Evolutionary conservation across 2,888 invertebrate species (phyloP).

Genomic region (Terebella lapidaria): DNA sequence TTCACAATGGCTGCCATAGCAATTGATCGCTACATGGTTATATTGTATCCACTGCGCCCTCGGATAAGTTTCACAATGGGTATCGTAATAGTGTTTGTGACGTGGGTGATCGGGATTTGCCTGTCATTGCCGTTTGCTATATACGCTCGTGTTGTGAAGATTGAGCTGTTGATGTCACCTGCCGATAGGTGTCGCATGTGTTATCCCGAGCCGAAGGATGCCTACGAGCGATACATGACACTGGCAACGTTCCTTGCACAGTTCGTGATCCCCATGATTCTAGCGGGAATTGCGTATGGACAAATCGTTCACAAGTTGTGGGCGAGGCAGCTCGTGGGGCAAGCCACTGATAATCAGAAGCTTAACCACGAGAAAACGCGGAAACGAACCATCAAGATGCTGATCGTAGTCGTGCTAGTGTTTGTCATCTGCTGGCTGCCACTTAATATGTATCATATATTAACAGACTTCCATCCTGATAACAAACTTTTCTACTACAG

Average conservation of each 20-base stretch:
- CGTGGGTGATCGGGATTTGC: conserved; percentile 47
- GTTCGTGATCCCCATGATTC: conserved; percentile 52
- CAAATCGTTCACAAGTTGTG: conserved; percentile 46
- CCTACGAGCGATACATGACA: conserved; percentile 48
- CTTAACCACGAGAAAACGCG: conserved; percentile 48
- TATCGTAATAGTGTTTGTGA: conserved; percentile 39
- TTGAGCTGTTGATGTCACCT: conserved; percentile 22
- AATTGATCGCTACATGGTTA: conserved; percentile 53
- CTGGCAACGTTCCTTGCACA: conserved; percentile 51
- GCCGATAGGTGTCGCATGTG: conserved; percentile 42
- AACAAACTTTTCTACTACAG: conserved; percentile 26
- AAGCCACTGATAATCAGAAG: conserved; percentile 49
- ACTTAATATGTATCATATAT: conserved; percentile 53
- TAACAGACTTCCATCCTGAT: conserved; percentile 48
- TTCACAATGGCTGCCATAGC: conserved; percentile 55
- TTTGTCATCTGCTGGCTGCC: conserved; percentile 57
- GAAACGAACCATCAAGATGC: conserved; percentile 55
- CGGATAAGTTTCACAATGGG: conserved; percentile 49
- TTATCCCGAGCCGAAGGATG: conserved; percentile 42
- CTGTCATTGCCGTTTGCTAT: conserved; percentile 53
- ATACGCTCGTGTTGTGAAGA: conserved; percentile 37
- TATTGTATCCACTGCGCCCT: conserved; percentile 52
- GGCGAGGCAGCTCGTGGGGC: conserved; percentile 28
- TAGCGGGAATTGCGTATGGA: conserved; percentile 52
- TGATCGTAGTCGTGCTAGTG: conserved; percentile 53